phyloP scores from a whole-genome alignment of 2,797 vertebrate genomes.

The Rhabdophis nuchalis region DNA sequence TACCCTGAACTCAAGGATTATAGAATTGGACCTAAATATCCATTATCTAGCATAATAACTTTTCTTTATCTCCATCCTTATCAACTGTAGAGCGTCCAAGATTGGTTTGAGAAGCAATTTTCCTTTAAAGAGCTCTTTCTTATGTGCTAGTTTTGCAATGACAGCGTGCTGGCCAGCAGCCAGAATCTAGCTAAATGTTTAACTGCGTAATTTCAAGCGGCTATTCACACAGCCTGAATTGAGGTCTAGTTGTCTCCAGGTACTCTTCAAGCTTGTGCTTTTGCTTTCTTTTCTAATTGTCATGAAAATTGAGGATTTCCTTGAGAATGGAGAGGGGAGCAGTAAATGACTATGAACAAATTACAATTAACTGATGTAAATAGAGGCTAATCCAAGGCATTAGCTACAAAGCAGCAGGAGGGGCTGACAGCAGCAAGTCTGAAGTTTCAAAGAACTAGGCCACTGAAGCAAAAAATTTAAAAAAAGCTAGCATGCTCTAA shows the following conservation, averaged over 20 bases:
- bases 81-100: background rate
- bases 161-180: constrained; percentile 42
- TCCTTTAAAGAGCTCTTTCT: background rate
- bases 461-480: background rate
- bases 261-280: constrained; percentile 65
- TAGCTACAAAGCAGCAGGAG: background rate
- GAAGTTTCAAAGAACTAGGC: background rate
- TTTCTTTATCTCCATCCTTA: background rate
- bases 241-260: constrained; percentile 74
- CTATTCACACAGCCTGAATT: constrained; percentile 76
- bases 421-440: too few species aligned
- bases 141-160: background rate
- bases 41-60: background rate
- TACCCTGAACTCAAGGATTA: background rate
- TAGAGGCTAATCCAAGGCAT: background rate
- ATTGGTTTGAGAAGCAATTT: constrained; percentile 15
- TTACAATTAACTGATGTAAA: constrained; percentile 47
- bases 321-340: constrained; percentile 6
- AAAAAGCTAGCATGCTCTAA: background rate
- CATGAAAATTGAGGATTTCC: constrained; percentile 77
- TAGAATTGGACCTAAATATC: background rate
- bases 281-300: constrained; percentile 73
- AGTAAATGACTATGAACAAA: constrained; percentile 77
- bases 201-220: constrained; percentile 72
- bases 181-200: constrained; percentile 80